Conservation (phyloP, 2,888 invertebrate species). For the Eupithecia vulgata region DNA sequence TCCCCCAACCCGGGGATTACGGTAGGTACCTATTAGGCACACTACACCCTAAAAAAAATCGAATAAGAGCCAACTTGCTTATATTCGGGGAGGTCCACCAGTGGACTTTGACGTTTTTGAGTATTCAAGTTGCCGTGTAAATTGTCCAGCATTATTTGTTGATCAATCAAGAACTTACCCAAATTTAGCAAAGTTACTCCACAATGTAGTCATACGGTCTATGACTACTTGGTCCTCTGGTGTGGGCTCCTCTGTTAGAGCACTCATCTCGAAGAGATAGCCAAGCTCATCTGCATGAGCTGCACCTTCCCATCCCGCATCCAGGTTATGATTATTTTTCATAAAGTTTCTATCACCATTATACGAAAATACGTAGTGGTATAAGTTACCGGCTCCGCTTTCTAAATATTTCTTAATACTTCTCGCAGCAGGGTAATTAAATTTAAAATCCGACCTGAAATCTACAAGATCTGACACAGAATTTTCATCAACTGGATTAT, state of each 20-base stretch:
- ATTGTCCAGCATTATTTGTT: not conserved
- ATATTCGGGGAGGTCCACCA: not conserved
- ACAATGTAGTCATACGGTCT: slow-evolving; percentile 40
- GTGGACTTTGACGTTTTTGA: not conserved
- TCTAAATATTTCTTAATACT: slow-evolving; percentile 32
- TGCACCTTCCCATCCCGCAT: slow-evolving; percentile 31
- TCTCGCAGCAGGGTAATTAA: slow-evolving; percentile 34
- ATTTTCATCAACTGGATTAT: slow-evolving; percentile 28
- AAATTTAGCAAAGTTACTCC: slow-evolving; percentile 49
- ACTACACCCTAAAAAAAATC: too few species aligned
- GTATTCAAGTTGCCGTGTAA: not conserved
- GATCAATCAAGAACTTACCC: slow-evolving; percentile 36
- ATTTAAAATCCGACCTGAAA: slow-evolving; percentile 39
- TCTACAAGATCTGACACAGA: slow-evolving; percentile 26
- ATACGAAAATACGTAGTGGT: slow-evolving; percentile 42
- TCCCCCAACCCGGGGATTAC: too few species aligned
- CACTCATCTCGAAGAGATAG: slow-evolving; percentile 36
- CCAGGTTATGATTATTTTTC: slow-evolving; percentile 14
- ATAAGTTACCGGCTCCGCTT: slow-evolving; percentile 32
- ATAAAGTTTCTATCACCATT: slow-evolving; percentile 35
- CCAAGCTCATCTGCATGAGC: slow-evolving; percentile 42
- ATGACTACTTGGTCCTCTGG: slow-evolving; percentile 40
- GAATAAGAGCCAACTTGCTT: not conserved
- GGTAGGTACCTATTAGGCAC: too few species aligned
- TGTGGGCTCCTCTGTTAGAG: slow-evolving; percentile 17